Evolutionary conservation across 2,113 vertebrate species (phyloP), one percentile per base, ranked within the genome.

Genomic region (Andinoacara biseriatus): DNA sequence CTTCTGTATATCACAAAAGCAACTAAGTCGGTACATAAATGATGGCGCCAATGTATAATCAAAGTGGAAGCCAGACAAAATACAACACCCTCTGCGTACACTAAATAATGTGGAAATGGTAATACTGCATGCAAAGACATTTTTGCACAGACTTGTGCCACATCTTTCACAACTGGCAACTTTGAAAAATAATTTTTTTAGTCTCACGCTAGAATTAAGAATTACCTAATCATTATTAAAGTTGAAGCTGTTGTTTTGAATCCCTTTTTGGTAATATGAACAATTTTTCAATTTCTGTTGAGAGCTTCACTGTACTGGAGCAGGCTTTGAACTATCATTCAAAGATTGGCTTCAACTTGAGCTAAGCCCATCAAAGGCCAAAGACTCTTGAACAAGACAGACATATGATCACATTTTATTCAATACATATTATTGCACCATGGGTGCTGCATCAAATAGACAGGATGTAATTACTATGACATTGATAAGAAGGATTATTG

Each of bases 381-480:
- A 17, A 69, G 75, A 88, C 52, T 18, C 58, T 58, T 43, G n/a
- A 49, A 56, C 31, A 24, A 31, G 60, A 79, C 11, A 81, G 33
- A 65, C 61, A 75, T 40, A 79, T 1, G 6, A 49, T 49, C 56
- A 56, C 1, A 6, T 60, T 78, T 78, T 76, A 38, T 15, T 54
- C 52, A 81, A 7, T 15, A 8, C 26, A 80, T 82, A 76, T 22
- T 31, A 63, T 87, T 85, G 83, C 18, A 2, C 5, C 11, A 81
- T 40, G 59, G 18, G 18, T 59, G 58, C 26, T 33, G 15, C 43
- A 35, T 81, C 57, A 58, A n/a, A 72, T 26, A 29, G 62, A 81
- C 5, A 4, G 11, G 6, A 3, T 26, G 57, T 74, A 81, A 91
- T 90, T 88, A 6, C 10, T 78, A 29, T 90, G 80, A 69, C 82